phyloP scores from a whole-genome alignment of 2,113 vertebrate genomes.

The Ptychochromis oligacanthus region DNA sequence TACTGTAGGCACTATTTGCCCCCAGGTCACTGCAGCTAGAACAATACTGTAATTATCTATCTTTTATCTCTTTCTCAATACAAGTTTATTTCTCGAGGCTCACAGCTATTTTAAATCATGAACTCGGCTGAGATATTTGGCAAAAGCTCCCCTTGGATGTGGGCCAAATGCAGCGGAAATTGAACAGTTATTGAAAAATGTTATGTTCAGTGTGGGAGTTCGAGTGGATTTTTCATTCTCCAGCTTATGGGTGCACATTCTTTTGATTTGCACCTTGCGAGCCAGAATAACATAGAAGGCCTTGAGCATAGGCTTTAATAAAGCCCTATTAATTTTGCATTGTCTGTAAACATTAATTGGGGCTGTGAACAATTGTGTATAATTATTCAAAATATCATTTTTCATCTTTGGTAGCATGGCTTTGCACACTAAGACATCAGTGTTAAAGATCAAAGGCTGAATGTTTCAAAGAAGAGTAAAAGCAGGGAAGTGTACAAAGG shows the following conservation, averaged over 20 bases:
- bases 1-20: slow-evolving; percentile 1
- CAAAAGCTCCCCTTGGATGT: not conserved
- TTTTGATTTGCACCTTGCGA: slow-evolving; percentile 12
- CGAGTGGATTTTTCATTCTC: not conserved
- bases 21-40: not conserved
- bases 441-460: not conserved
- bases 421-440: not conserved
- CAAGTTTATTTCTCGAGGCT: slow-evolving; percentile 15
- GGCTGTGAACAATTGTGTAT: not conserved
- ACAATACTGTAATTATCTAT: slow-evolving; percentile 28
- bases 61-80: slow-evolving; percentile 23
- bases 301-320: not conserved
- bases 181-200: slow-evolving; percentile 30
- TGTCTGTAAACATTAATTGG: slow-evolving; percentile 7
- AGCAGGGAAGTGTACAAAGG: not conserved
- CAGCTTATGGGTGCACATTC: not conserved
- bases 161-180: slow-evolving; percentile 33
- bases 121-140: slow-evolving; percentile 30
- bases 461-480: not conserved
- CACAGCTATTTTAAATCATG: slow-evolving; percentile 21
- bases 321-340: not conserved
- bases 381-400: slow-evolving; percentile 8
- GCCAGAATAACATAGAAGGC: not conserved
- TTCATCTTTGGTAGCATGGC: not conserved
- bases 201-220: not conserved